Conservation (phyloP, 2,113 vertebrate species). For the Pseudorectes ferrugineus region DNA sequence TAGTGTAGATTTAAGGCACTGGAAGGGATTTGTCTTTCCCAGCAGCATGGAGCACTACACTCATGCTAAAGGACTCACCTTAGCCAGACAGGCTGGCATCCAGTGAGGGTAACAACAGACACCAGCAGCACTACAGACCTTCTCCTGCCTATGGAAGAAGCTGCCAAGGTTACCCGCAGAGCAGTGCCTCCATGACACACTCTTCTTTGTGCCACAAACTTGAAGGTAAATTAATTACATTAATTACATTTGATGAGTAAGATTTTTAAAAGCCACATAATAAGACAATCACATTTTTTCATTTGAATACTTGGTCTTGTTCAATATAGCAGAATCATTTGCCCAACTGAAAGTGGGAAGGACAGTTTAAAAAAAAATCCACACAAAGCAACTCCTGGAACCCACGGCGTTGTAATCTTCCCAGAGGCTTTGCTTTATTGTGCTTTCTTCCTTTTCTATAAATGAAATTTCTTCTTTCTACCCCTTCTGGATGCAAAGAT, state of each 20-base stretch:
- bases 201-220: background rate
- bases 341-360: background rate
- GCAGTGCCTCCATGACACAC: rapidly evolving
- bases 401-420: background rate
- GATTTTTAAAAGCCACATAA: background rate
- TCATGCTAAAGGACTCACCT: background rate
- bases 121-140: background rate
- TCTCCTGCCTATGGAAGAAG: background rate
- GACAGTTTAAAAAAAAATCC: background rate
- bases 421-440: slow-evolving; percentile 39
- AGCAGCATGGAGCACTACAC: background rate
- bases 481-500: slow-evolving; percentile 38
- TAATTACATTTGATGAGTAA: background rate
- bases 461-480: slow-evolving; percentile 29
- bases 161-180: background rate
- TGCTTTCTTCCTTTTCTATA: slow-evolving; percentile 39
- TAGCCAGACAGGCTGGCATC: background rate
- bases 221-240: background rate
- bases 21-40: background rate
- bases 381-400: background rate
- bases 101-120: background rate
- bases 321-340: background rate
- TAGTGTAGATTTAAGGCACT: background rate
- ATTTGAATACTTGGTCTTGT: background rate
- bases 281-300: background rate